Evolutionary conservation across 23 tunicate genomes (phyloP), one percentile per base, ranked within the genome.

Genomic region (Halocynthia aurantium): DNA sequence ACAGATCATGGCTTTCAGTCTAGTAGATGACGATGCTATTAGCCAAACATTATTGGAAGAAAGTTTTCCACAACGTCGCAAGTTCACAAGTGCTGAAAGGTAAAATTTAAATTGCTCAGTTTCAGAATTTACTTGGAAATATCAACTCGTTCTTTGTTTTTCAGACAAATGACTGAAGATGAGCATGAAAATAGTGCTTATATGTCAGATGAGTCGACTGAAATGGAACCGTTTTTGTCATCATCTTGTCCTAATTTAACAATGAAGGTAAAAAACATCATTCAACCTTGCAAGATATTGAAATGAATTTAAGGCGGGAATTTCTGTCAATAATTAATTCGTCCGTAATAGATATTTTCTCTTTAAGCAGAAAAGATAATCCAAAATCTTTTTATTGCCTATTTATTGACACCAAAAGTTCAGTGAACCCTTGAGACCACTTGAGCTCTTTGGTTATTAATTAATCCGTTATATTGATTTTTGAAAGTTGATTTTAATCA

Each of bases 231-330:
- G 6, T 49, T 65, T 10, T 15, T 65, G 19, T 65, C 70, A 65
- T 20, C 70, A 20, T 65, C 70, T 5, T 65, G 70, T 65, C 70
- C 70, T 15, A 65, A 65, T 15, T 15, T 65, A 49, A 65, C 70
- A 11, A 49, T 49, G 31, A 15, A 40, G 6, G 70, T 65, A 65
- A 65, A 65, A 9, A 20, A 20, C n/a, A 65, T 20, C 31, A 10
- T 0, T 9, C 6, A 20, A 49, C 31, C 22, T 13, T n/a, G 15
- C 15, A 0, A n/a, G 63, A 13, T 58, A n/a, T 4, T 58, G n/a
- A 4, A 58, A 58, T 2, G 63, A 58, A 31, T 31, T 31, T 31
- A 31, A 31, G 44, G 44, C 44, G 44, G 44, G 1, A 31, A 31
- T 31, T 58, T 58, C 63, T 58, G 15, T 2, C 63, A 58, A 31